Conservation (phyloP, 2,888 invertebrate genomes). For the Diaprepes abbreviatus region DNA sequence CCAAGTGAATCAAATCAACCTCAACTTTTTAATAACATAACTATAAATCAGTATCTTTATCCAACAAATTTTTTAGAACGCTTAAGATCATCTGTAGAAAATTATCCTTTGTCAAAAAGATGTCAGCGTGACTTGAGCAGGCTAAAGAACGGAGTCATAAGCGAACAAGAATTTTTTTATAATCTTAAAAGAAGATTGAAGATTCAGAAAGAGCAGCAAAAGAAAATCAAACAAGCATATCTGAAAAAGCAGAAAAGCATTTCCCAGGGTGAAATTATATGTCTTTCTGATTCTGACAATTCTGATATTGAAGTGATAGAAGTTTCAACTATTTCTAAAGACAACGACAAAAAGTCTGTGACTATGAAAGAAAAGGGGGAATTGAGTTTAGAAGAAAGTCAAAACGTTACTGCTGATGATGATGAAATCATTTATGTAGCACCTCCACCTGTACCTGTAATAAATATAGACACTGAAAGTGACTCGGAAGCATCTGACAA, state of each 20-base stretch:
- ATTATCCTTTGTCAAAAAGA: conserved; percentile 22
- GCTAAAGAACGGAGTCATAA: conserved; percentile 18
- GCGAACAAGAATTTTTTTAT: conserved; percentile 33
- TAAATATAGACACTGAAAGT: conserved; percentile 56
- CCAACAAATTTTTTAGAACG: conserved; percentile 37
- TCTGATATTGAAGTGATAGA: conserved; percentile 49
- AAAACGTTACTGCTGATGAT: conserved; percentile 48
- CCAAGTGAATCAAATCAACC: background rate
- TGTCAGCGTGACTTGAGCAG: conserved; percentile 23
- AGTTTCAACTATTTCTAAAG: conserved; percentile 19
- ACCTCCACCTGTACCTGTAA: conserved; percentile 57
- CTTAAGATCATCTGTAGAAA: conserved; percentile 13
- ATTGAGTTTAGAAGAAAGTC: conserved; percentile 12
- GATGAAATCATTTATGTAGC: conserved; percentile 59
- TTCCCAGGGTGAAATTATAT: conserved; percentile 27
- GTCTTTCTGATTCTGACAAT: conserved; percentile 42
- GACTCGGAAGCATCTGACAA: conserved; percentile 38
- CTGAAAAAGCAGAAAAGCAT: conserved; percentile 15
- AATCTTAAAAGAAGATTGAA: conserved; percentile 14
- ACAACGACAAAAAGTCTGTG: conserved; percentile 21
- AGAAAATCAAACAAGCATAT: conserved; percentile 5
- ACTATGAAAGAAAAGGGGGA: background rate
- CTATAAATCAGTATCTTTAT: conserved; percentile 50
- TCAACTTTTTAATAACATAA: conserved; percentile 47
- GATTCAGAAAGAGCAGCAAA: conserved; percentile 10